Evolutionary conservation across 2,113 vertebrate species (phyloP).

Genomic region (Suncus etruscus): DNA sequence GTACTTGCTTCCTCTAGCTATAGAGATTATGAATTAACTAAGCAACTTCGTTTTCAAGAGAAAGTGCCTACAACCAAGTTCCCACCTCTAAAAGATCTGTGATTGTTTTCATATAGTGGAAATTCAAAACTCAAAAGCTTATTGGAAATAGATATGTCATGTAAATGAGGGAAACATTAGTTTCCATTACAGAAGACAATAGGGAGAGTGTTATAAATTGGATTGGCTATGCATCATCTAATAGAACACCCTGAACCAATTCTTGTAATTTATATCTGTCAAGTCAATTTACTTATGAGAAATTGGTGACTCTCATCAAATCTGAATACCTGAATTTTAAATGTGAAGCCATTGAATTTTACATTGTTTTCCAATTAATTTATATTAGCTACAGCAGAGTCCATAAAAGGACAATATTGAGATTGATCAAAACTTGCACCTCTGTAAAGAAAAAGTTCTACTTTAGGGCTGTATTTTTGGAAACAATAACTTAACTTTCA

Average conservation of each 20-base stretch:
- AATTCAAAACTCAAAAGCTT: neutral
- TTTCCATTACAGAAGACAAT: neutral
- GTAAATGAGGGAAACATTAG: neutral
- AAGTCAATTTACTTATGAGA: too few species aligned
- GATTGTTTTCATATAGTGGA: neutral
- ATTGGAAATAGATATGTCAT: neutral
- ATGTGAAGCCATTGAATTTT: conserved; percentile 12
- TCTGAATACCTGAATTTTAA: neutral
- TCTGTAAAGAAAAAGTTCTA: neutral
- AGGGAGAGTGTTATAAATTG: neutral
- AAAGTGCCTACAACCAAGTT: neutral
- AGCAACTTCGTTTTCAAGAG: conserved; percentile 24
- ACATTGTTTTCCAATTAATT: neutral
- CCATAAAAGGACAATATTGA: neutral
- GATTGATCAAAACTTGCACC: neutral
- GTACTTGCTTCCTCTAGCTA: neutral
- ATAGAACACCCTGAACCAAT: neutral
- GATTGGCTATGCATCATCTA: neutral
- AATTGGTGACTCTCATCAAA: neutral
- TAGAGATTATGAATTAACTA: neutral
- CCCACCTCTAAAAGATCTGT: neutral
- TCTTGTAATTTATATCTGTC: neutral
- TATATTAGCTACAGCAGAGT: neutral
- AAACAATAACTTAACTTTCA: neutral
- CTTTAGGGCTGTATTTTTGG: neutral